These are phyloP conservation scores for Macroglossus sobrinus DNA, from an alignment of 2,113 vertebrate genomes.

Conservation along the genomic window DNA sequence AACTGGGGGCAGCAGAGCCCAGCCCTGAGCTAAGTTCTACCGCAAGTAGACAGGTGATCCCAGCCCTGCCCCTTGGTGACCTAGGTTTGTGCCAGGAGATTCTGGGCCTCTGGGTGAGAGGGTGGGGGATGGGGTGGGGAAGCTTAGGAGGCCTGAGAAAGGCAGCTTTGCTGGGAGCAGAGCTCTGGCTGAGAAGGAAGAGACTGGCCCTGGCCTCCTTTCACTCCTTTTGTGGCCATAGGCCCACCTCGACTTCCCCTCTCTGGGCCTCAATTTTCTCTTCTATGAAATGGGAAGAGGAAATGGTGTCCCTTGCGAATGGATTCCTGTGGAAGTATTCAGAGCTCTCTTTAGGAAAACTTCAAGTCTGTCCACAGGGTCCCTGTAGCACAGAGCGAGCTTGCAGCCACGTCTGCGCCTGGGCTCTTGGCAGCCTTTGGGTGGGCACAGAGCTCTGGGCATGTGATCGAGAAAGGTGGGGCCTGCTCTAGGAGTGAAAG, in stretches of 20 bases:
- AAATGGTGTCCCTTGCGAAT: not conserved
- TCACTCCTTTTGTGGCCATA: not conserved
- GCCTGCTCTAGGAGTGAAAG: slow-evolving; percentile 34
- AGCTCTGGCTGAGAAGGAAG: not conserved
- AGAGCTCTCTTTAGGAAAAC: not conserved
- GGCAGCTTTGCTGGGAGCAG: not conserved
- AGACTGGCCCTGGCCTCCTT: not conserved
- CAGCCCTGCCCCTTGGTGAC: not conserved
- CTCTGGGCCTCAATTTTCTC: not conserved
- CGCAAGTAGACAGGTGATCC: not conserved
- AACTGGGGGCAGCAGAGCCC: not conserved
- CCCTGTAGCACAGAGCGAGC: not conserved
- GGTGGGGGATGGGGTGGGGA: not conserved
- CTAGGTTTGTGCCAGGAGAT: not conserved
- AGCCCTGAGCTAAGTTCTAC: not conserved
- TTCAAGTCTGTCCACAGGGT: not conserved
- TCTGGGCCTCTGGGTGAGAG: not conserved
- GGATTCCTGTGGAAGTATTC: not conserved
- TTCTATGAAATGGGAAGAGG: slow-evolving; percentile 40
- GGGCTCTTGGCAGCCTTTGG: slow-evolving; percentile 29
- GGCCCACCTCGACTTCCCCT: not conserved
- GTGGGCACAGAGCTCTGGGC: slow-evolving; percentile 64
- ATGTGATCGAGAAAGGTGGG: slow-evolving; percentile 55
- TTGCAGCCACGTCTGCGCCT: slow-evolving; percentile 44
- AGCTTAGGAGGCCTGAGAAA: not conserved